A percentile compares a stretch with the other conserved stretches of the same genome.
phyloP scores from a whole-genome alignment of 2,113 vertebrate species.

The Phrynosoma blainvillii region DNA sequence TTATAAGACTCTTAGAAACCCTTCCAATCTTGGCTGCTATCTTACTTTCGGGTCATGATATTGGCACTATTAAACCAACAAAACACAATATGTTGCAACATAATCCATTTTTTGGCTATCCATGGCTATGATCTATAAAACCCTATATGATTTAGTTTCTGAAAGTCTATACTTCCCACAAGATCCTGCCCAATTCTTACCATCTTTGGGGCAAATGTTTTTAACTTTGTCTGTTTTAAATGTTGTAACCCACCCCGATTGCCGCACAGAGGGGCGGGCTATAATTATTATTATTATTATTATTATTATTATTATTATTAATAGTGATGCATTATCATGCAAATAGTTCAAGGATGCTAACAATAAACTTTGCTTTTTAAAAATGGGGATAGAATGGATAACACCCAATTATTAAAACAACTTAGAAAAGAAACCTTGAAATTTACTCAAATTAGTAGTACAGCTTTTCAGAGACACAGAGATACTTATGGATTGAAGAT shows the following conservation, averaged over 20 bases:
- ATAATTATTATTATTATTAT: too few relatives aligned
- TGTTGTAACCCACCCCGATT: too few relatives aligned
- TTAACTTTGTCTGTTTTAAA: too few relatives aligned
- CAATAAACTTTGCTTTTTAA: constrained; percentile 66
- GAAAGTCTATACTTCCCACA: too few relatives aligned
- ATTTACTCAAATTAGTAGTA: constrained; percentile 63
- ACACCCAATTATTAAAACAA: constrained; percentile 47
- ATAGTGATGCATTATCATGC: constrained; percentile 63
- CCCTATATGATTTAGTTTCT: too few relatives aligned
- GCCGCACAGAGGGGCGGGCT: too few relatives aligned
- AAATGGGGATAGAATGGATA: constrained; percentile 56
- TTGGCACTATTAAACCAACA: constrained; percentile 69
- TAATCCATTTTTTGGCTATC: constrained; percentile 51
- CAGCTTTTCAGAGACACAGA: constrained; percentile 66
- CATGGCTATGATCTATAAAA: too few relatives aligned
- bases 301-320: too few relatives aligned
- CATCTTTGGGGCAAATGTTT: too few relatives aligned
- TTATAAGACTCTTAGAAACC: constrained; percentile 54
- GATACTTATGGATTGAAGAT: constrained; percentile 36
- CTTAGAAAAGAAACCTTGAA: constrained; percentile 66
- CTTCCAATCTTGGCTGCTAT: constrained; percentile 56
- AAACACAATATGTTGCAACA: constrained; percentile 58
- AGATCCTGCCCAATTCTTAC: too few relatives aligned
- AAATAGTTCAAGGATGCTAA: constrained; percentile 71
- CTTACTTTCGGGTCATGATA: constrained; percentile 60